Percentiles rank a stretch among this genome's conserved stretches.
These are phyloP conservation scores for Rattus norvegicus DNA, from an alignment of 2,113 vertebrate species.

Conservation along the genomic window GRCr8 NC_086036.1:85111001-85111500, in stretches of 20 bases:
- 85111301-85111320: not conserved
- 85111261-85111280: not conserved
- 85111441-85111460: not conserved
- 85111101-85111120: not conserved
- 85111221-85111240: not conserved
- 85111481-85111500: no score
- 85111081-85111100: not conserved
- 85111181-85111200: not conserved
- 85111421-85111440: not conserved
- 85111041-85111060: not conserved
- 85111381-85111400: not conserved
- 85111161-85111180: not conserved
- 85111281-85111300: not conserved
- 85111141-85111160: not conserved
- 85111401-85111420: not conserved
- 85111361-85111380: not conserved
- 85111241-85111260: not conserved
- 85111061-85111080: not conserved
- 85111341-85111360: not conserved
- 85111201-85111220: not conserved
- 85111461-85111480: no score
- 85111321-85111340: not conserved
- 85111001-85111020: no score
- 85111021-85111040: no score
- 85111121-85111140: not conserved